A percentile compares a stretch with the other conserved stretches of the same genome.
These are phyloP conservation scores for Argya squamiceps DNA, from an alignment of 2,797 vertebrate species.

Conservation along the genomic window DNA sequence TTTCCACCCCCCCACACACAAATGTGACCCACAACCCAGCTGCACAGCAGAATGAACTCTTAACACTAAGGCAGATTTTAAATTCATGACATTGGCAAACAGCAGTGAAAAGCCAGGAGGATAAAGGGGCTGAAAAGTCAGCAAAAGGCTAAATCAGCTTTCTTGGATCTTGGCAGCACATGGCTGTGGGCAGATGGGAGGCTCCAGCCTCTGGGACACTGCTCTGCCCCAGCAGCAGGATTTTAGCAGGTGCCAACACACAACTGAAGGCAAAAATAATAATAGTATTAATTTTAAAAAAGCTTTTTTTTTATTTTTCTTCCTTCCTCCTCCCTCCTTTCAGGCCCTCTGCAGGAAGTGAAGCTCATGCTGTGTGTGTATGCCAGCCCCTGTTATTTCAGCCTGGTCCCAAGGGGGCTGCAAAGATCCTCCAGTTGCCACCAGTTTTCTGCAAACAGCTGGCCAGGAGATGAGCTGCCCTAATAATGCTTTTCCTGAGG, in stretches of 20 bases:
- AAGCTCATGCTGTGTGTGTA: neutral
- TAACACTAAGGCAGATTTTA: neutral
- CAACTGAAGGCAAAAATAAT: neutral
- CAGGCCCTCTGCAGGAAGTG: neutral
- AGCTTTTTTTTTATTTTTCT: neutral
- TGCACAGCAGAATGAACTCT: neutral
- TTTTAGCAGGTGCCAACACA: neutral
- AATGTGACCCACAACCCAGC: neutral
- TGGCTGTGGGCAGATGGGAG: neutral
- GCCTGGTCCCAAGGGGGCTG: neutral
- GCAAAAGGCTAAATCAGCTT: slow-evolving; percentile 30
- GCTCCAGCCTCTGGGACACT: neutral
- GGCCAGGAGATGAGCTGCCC: neutral
- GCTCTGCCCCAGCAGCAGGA: neutral
- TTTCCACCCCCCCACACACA: neutral
- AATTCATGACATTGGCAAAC: neutral
- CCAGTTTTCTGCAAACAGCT: neutral
- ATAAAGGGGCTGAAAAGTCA: slow-evolving; percentile 20
- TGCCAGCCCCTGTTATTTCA: neutral
- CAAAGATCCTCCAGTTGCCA: neutral
- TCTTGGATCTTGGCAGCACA: neutral
- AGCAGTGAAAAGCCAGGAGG: neutral
- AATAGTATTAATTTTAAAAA: neutral
- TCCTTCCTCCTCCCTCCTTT: fast-evolving
- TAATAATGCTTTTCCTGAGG: neutral